Evolutionary conservation across 1,140 invertebrate species (phyloP).

Genomic region (Orius insidiosus): DNA sequence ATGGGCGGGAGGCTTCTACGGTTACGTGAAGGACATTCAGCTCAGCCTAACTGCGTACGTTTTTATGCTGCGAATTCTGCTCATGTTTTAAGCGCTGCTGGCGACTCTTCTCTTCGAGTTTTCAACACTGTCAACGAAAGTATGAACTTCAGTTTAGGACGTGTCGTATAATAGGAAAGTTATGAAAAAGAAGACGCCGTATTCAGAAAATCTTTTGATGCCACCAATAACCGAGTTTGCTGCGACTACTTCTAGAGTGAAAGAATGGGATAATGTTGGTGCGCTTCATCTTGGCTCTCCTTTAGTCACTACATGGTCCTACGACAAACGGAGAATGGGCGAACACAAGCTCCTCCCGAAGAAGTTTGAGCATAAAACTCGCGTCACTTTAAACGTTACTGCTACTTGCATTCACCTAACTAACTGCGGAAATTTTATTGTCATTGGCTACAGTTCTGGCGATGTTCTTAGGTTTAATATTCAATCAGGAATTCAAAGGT

Average conservation of each 20-base stretch:
- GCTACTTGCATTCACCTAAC: slow-evolving; percentile 53
- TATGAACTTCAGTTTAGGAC: slow-evolving; percentile 71
- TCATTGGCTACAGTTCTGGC: slow-evolving; percentile 84
- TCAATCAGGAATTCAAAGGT: slow-evolving; percentile 68
- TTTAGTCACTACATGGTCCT: slow-evolving; percentile 83
- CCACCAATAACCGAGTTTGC: slow-evolving; percentile 70
- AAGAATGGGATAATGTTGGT: slow-evolving; percentile 82
- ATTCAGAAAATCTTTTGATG: slow-evolving; percentile 51
- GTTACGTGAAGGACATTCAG: slow-evolving; percentile 59
- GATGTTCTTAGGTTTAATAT: slow-evolving; percentile 91
- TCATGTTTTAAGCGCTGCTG: slow-evolving; percentile 66
- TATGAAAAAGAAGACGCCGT: slow-evolving; percentile 47
- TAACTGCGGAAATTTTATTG: slow-evolving; percentile 79
- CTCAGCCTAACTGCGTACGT: slow-evolving; percentile 60
- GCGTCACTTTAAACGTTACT: slow-evolving; percentile 18
- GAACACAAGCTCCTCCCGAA: slow-evolving; percentile 50
- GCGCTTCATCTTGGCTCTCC: slow-evolving; percentile 50
- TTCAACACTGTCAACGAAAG: slow-evolving; percentile 83
- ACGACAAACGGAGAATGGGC: slow-evolving; percentile 70
- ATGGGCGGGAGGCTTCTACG: slow-evolving; percentile 69
- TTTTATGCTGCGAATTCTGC: slow-evolving; percentile 69
- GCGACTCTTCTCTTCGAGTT: slow-evolving; percentile 63
- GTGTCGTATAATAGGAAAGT: slow-evolving; percentile 70
- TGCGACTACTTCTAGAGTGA: slow-evolving; percentile 53
- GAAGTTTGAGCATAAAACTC: slow-evolving; percentile 23